Evolutionary conservation across 1,140 invertebrate species (phyloP).

Genomic region (Trichomalopsis sarcophagae): DNA sequence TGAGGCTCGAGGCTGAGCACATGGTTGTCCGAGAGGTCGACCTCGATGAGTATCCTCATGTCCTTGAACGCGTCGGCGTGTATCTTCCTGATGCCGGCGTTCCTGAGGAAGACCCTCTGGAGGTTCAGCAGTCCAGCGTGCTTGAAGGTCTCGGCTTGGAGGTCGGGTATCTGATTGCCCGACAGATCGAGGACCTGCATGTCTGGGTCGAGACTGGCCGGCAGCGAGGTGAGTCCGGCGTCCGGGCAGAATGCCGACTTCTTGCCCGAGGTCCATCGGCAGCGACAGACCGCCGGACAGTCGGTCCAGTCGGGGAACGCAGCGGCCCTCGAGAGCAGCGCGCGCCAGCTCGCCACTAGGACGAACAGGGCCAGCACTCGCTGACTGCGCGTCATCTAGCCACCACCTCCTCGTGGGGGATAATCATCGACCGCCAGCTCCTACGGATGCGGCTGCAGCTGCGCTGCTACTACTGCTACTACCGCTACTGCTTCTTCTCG

Average conservation of each 20-base stretch:
- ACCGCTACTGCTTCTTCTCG: too few species aligned
- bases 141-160: conserved; percentile 88
- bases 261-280: conserved; percentile 93
- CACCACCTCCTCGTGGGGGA: neutral
- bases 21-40: conserved; percentile 87
- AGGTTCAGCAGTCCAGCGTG: conserved; percentile 87
- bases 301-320: conserved; percentile 86
- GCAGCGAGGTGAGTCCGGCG: conserved; percentile 84
- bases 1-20: conserved; percentile 80
- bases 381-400: conserved; percentile 53
- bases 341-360: conserved; percentile 45
- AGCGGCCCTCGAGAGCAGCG: conserved; percentile 65
- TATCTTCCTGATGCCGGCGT: conserved; percentile 83
- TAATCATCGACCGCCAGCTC: conserved; percentile 12
- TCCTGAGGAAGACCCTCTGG: conserved; percentile 86
- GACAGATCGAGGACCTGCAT: conserved; percentile 91
- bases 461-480: neutral
- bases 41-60: conserved; percentile 90
- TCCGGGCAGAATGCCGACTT: conserved; percentile 89
- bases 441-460: neutral
- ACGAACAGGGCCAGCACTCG: conserved; percentile 67
- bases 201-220: conserved; percentile 84
- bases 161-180: conserved; percentile 84
- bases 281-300: conserved; percentile 86
- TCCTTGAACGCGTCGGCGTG: conserved; percentile 89